Percentiles rank a stretch among this genome's conserved stretches.
Evolutionary conservation across 2,888 invertebrate genomes (phyloP).

Genomic region (Orchestes rusci): DNA sequence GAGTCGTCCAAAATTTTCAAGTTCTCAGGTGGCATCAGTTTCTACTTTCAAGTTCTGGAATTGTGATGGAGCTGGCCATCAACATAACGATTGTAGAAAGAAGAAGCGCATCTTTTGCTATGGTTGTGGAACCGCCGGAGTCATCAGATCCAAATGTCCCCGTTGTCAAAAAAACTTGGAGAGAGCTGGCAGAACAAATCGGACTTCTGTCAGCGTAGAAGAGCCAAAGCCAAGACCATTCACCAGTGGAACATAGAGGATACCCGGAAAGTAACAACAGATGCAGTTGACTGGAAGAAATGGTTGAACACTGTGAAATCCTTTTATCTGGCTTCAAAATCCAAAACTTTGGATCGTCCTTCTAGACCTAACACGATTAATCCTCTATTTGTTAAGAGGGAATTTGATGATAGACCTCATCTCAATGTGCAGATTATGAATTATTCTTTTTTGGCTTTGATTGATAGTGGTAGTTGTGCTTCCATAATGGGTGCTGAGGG

Average conservation of each 20-base stretch:
- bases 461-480: no score
- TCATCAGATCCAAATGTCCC: no score
- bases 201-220: background rate
- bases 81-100: no score
- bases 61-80: no score
- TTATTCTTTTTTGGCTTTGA: no score
- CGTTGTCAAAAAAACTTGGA: background rate
- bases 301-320: background rate
- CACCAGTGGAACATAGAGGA: no score
- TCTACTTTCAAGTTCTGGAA: background rate
- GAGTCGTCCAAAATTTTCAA: background rate
- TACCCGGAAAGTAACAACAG: background rate
- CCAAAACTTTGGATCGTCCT: background rate
- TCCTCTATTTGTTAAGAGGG: background rate
- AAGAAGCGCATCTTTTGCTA: no score
- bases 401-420: no score
- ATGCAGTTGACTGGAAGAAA: background rate
- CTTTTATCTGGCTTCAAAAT: no score
- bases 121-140: no score
- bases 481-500: slow-evolving; percentile 6
- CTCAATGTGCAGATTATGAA: no score
- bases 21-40: background rate
- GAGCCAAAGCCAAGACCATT: no score
- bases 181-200: background rate
- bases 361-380: background rate